Conservation (phyloP, 2,113 vertebrate species). For the Otolemur garnettii region DNA sequence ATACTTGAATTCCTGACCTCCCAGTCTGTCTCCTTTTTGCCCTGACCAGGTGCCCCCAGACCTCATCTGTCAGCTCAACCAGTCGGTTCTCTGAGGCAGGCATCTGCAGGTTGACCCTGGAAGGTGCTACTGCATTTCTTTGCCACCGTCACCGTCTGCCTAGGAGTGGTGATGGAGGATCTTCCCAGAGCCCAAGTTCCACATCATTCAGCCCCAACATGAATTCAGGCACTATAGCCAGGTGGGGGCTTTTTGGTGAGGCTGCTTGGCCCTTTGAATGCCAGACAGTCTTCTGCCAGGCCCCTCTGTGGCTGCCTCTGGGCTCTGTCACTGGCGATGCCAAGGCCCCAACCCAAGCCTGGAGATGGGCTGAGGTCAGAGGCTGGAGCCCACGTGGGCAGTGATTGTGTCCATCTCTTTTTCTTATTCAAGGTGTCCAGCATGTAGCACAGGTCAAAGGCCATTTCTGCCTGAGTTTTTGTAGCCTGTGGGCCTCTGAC, state of each 20-base stretch:
- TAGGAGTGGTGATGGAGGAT: accelerated
- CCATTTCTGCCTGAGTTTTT: not conserved
- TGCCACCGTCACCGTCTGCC: not conserved
- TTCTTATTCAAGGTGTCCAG: not conserved
- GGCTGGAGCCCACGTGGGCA: accelerated
- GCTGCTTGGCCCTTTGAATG: not conserved
- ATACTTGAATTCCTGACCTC: not conserved
- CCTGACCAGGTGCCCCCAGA: accelerated
- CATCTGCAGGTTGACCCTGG: not conserved
- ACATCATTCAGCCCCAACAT: accelerated
- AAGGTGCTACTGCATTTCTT: accelerated
- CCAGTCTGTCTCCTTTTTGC: no score
- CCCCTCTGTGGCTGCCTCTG: not conserved
- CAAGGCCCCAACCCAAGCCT: not conserved
- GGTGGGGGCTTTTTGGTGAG: not conserved
- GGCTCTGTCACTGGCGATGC: accelerated
- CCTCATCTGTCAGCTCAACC: accelerated
- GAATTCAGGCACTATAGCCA: accelerated
- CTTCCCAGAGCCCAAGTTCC: accelerated
- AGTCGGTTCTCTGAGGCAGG: accelerated
- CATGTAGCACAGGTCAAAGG: no score
- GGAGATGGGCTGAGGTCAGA: not conserved
- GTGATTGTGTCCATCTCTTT: not conserved
- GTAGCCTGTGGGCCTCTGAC: not conserved
- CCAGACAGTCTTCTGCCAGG: not conserved